Evolutionary conservation across 2,888 invertebrate genomes (phyloP), one percentile per base, ranked within the genome.

Genomic region (Cheilosia urbana): DNA sequence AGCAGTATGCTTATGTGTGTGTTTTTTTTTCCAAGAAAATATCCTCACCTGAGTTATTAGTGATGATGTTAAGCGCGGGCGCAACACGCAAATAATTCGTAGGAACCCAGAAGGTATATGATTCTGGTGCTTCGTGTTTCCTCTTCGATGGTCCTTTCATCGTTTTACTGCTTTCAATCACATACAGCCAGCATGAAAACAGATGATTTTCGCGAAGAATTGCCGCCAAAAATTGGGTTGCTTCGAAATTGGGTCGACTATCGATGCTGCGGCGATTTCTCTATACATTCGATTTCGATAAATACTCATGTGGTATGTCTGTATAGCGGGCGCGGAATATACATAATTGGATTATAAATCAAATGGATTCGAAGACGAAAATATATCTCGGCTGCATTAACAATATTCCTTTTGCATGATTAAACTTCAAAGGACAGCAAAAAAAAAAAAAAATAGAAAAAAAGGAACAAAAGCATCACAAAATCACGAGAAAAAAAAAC

Each of bases 51-150:
- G 80, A 80, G 75, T 65, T 80, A 80, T 75, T 71, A 80, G 84
- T 75, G 84, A 76, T 69, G 79, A 80, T 84, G 63, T 71, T 65
- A 80, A 84, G 80, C 75, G 80, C 80, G 84, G 84, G 84, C 84
- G 75, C 84, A 71, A 75, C 75, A 76, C 69, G 60, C 51, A 84
- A 75, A 73, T 63, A 68, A 66, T 53, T 80, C 45, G 13, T 19
- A 42, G 21, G 19, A 42, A 13, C 15, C 40, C 24, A 45, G 49
- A 45, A 27, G 47, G 40, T 19, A 21, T n/a, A 30, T n/a, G 11
- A 24, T 37, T 37, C 37, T n/a, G 57, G 2, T 47, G 21, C n/a
- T 19, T 47, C 19, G 9, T 49, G 34, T 37, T 58, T 45, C 72
- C 40, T n/a, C 53, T 55, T 58, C 30, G 47, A 37, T 34, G 71